Evolutionary conservation across 2,113 vertebrate species (phyloP), one percentile per base, ranked within the genome.

Genomic region (Chloropsis hardwickii): DNA sequence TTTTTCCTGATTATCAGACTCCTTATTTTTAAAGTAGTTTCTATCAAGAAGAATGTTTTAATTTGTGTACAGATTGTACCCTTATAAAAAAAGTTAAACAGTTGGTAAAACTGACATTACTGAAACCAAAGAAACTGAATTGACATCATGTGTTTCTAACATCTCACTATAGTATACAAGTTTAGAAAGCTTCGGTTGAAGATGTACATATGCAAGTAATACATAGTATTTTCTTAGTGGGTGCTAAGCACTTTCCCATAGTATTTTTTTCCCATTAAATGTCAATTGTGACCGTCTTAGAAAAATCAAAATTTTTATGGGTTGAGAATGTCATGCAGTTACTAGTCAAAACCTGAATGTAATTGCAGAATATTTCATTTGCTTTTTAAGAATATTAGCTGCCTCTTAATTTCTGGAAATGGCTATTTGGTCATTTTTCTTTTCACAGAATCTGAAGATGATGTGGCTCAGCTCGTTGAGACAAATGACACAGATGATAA

Each of bases 381-480:
- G n/a, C 13, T 70, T 73, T 88, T 78, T 40, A 58, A 72, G 39
- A 56, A 15, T 71, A 37, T 78, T 78, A 60, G 4, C 64, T 93
- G 13, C 20, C 13, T 56, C 57, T 92, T 88, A 4, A 82, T 86
- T 96, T 86, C 51, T 93, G 23, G 11, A 94, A 97, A 57, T 95
- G 11, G 44, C 84, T 53, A 77, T 83, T 69, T 87, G 4, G 12
- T 84, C 0, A 17, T 73, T 89, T 92, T 94, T 94, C 29, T 96
- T 82, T 93, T 91, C 88, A 71, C 91, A 98, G 98, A 97, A 77
- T 76, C 94, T 94, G 91, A 96, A 95, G 97, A 97, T 65, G 95
- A 96, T 53, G 62, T 9, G 20, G 27, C 94, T 66, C 93, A 91
- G 51, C 57, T 60, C 11, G 8, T 31, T 88, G 95, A 90, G 77